A percentile compares a stretch with the other conserved stretches of the same genome.
These are phyloP conservation scores for Napeogenes inachia DNA, from an alignment of 2,888 invertebrate species.

Conservation along the genomic window DNA sequence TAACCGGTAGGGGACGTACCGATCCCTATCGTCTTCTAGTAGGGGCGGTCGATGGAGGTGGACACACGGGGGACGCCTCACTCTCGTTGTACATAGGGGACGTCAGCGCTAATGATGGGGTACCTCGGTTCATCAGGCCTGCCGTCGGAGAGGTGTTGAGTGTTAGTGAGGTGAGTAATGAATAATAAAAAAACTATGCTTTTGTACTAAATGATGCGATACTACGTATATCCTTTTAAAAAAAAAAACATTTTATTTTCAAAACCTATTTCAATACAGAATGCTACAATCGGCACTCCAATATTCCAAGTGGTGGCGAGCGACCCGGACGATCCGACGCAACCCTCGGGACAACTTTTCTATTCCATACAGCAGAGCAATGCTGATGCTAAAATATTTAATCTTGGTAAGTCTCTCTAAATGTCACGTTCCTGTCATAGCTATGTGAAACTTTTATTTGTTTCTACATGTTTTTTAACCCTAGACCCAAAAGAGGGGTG, in stretches of 20 bases:
- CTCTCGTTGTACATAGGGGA: conserved; percentile 85
- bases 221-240: background rate
- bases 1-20: conserved; percentile 86
- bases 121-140: conserved; percentile 85
- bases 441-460: background rate
- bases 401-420: conserved; percentile 65
- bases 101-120: conserved; percentile 88
- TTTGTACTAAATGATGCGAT: background rate
- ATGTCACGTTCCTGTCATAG: background rate
- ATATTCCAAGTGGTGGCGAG: conserved; percentile 87
- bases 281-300: conserved; percentile 83
- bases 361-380: conserved; percentile 85
- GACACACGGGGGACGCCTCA: conserved; percentile 79
- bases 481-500: too few relatives aligned
- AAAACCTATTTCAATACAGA: conserved; percentile 57
- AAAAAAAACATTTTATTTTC: background rate
- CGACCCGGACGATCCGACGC: conserved; percentile 86
- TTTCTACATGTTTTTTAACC: too few relatives aligned
- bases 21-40: conserved; percentile 83
- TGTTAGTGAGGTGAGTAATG: conserved; percentile 79
- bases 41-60: conserved; percentile 84
- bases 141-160: conserved; percentile 82
- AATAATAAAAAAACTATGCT: background rate
- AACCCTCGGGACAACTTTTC: conserved; percentile 84
- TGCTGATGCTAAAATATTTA: conserved; percentile 79